Conservation (phyloP, 1,140 invertebrate genomes). For the Mactra quadrangularis region DNA sequence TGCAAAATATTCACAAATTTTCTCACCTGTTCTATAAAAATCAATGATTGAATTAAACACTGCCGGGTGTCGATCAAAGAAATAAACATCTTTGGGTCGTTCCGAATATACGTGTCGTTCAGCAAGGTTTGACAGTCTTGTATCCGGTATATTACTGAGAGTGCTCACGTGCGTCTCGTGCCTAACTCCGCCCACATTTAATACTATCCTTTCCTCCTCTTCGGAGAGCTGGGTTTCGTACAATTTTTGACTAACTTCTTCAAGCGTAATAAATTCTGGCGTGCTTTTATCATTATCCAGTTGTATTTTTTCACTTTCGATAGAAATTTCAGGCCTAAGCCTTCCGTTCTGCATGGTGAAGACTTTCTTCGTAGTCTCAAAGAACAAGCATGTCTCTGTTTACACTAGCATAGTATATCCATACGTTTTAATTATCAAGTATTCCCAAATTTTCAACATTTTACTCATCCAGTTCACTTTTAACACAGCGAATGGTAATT, state of each 20-base stretch:
- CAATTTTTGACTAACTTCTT: conserved; percentile 19
- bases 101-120: conserved; percentile 73
- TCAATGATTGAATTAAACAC: conserved; percentile 83
- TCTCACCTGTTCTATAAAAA: conserved; percentile 82
- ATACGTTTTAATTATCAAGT: no score
- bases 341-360: conserved; percentile 48
- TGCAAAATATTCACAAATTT: no score
- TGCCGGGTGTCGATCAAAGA: conserved; percentile 83
- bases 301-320: conserved; percentile 45
- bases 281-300: neutral
- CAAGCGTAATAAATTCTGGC: conserved; percentile 26
- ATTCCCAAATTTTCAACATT: no score
- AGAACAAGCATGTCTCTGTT: no score
- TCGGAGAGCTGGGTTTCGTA: conserved; percentile 51
- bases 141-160: conserved; percentile 80
- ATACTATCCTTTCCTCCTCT: conserved; percentile 88
- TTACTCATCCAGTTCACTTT: no score
- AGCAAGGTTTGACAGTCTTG: conserved; percentile 78
- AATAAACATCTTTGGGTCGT: conserved; percentile 79
- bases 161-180: conserved; percentile 95
- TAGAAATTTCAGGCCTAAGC: conserved; percentile 46
- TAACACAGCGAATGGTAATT: no score
- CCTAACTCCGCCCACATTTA: conserved; percentile 98
- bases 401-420: no score
- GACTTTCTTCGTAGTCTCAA: no score